A percentile compares a stretch with the other conserved stretches of the same genome.
Conservation (phyloP, 2,113 vertebrate species). For the Plecotus auritus region DNA sequence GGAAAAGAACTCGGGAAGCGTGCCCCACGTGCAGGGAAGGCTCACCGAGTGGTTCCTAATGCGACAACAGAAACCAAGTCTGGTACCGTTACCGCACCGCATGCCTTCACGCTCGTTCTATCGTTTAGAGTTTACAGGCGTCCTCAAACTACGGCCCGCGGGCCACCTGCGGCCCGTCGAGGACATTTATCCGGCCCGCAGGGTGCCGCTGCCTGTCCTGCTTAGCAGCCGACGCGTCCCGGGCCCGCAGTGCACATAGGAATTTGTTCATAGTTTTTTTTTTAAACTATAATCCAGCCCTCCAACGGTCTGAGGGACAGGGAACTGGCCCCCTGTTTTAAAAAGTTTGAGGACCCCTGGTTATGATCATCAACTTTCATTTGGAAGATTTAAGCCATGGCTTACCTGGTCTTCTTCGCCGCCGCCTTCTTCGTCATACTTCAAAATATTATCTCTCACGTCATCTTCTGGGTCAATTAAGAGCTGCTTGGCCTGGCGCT, state of each 20-base stretch:
- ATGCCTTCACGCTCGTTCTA: neutral
- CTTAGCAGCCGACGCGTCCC: too few relatives aligned
- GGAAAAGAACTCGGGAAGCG: neutral
- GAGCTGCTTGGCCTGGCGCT: slow-evolving; percentile 95
- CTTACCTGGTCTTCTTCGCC: slow-evolving; percentile 98
- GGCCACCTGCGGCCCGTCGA: too few relatives aligned
- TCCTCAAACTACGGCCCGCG: too few relatives aligned
- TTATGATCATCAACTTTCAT: neutral
- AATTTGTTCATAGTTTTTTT: too few relatives aligned
- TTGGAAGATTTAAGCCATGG: neutral
- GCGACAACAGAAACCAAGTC: neutral
- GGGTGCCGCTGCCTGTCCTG: too few relatives aligned
- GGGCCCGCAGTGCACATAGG: too few relatives aligned
- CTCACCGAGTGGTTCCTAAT: neutral
- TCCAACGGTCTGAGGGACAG: too few relatives aligned
- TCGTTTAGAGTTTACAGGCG: neutral
- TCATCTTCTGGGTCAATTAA: slow-evolving; percentile 97
- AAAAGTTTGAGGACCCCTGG: too few relatives aligned
- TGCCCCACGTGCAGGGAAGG: neutral
- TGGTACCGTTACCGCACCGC: neutral
- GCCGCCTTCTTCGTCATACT: slow-evolving; percentile 98
- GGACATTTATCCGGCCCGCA: too few relatives aligned
- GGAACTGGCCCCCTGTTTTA: too few relatives aligned
- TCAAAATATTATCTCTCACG: slow-evolving; percentile 96
- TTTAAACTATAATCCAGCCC: too few relatives aligned